Percentiles rank a stretch among this genome's conserved stretches.
These are phyloP conservation scores for Sphaerodactylus townsendi DNA, from an alignment of 2,113 vertebrate species.

Conservation along the genomic window DNA sequence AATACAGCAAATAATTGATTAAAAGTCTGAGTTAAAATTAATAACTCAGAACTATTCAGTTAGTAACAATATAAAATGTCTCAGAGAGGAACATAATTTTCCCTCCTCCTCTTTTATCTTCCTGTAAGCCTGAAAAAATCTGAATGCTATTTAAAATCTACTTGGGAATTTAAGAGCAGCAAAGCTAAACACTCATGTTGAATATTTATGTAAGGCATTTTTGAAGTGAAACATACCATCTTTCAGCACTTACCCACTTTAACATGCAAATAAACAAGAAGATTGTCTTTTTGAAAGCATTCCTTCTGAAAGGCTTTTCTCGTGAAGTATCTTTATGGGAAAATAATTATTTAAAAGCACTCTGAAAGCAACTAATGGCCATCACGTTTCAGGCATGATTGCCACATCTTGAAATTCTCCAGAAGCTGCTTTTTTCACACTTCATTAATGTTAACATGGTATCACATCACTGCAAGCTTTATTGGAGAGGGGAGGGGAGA, in stretches of 20 bases:
- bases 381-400: not conserved
- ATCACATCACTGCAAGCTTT: not conserved
- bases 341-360: slow-evolving; percentile 4
- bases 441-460: not conserved
- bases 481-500: too few species aligned
- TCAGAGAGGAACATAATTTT: not conserved
- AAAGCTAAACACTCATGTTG: not conserved
- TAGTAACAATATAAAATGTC: not conserved
- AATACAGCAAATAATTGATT: too few species aligned
- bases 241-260: not conserved
- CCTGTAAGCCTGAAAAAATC: not conserved
- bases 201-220: not conserved
- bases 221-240: not conserved
- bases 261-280: not conserved
- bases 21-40: not conserved
- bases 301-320: not conserved
- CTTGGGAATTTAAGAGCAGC: not conserved
- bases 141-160: not conserved
- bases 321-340: not conserved
- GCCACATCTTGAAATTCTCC: not conserved
- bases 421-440: not conserved
- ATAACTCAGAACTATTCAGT: not conserved
- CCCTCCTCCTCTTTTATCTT: not conserved
- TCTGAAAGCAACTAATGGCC: not conserved
- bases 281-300: not conserved